Conservation (phyloP, 2,888 invertebrate species). For the Parnassius apollo region DNA sequence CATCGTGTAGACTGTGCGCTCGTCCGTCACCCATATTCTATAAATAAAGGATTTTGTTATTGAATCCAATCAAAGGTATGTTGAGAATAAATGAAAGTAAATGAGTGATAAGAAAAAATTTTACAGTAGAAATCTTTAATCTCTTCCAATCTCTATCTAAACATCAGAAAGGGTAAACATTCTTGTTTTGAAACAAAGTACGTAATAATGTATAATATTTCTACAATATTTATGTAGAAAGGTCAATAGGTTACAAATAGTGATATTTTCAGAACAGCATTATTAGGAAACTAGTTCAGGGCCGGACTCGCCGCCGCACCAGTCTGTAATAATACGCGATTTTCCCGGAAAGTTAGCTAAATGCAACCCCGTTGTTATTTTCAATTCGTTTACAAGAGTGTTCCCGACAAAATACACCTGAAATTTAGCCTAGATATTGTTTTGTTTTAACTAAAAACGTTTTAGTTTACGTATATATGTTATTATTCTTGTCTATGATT, state of each 20-base stretch:
- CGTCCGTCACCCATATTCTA: too few relatives aligned
- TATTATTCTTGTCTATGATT: neutral
- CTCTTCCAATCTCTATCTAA: too few relatives aligned
- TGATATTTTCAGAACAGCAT: constrained; percentile 39
- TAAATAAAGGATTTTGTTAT: too few relatives aligned
- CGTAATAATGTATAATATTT: neutral
- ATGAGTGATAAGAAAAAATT: too few relatives aligned
- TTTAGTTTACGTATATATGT: neutral
- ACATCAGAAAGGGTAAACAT: neutral
- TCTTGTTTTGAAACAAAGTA: neutral
- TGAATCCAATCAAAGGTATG: too few relatives aligned
- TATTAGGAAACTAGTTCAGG: constrained; percentile 67
- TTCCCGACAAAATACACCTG: constrained; percentile 34
- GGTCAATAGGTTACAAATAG: constrained; percentile 39
- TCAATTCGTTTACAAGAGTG: constrained; percentile 21
- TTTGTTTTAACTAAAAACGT: constrained; percentile 6
- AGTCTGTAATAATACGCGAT: constrained; percentile 38
- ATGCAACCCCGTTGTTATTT: constrained; percentile 26
- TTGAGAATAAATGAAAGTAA: too few relatives aligned
- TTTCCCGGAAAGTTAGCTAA: constrained; percentile 51
- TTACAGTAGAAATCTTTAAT: too few relatives aligned
- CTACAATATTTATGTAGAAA: constrained; percentile 27
- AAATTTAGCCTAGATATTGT: constrained; percentile 9
- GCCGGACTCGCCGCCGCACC: constrained; percentile 47
- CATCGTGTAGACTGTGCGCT: too few relatives aligned